Conservation (phyloP, 2,888 invertebrate genomes). For the Allacma fusca region DNA sequence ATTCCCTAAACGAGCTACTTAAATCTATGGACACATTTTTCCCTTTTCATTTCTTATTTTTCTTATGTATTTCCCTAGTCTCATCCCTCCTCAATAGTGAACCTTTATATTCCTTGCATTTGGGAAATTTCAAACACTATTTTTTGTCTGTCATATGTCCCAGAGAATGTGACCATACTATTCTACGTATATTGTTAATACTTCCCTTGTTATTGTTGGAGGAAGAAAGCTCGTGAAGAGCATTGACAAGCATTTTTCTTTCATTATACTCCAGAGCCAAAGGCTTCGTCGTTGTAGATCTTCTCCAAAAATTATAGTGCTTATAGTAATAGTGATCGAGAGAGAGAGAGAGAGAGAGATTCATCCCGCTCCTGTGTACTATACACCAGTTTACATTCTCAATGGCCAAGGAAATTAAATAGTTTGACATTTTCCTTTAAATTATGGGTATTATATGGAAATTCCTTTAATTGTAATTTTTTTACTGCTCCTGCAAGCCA, state of each 20-base stretch:
- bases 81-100: background rate
- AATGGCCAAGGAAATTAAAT: background rate
- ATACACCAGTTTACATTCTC: background rate
- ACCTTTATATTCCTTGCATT: background rate
- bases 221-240: too few species aligned
- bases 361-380: too few species aligned
- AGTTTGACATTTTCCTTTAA: conserved; percentile 13
- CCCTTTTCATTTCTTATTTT: conserved; percentile 13
- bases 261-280: too few species aligned
- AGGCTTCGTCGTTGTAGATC: background rate
- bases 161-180: too few species aligned
- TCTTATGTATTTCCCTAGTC: background rate
- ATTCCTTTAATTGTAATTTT: background rate
- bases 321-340: too few species aligned
- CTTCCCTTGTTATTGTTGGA: too few species aligned
- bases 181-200: background rate
- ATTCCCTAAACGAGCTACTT: conserved; percentile 47
- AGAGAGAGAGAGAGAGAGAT: too few species aligned
- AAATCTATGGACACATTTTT: conserved; percentile 13
- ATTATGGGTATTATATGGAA: background rate
- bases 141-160: conserved; percentile 11
- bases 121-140: background rate
- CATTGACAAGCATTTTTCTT: too few species aligned
- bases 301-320: too few species aligned
- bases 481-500: too few species aligned